These are phyloP conservation scores for Holothuria leucospilota DNA, from an alignment of 53 echinoderm and acorn worm genomes.

Conservation along the genomic window DNA sequence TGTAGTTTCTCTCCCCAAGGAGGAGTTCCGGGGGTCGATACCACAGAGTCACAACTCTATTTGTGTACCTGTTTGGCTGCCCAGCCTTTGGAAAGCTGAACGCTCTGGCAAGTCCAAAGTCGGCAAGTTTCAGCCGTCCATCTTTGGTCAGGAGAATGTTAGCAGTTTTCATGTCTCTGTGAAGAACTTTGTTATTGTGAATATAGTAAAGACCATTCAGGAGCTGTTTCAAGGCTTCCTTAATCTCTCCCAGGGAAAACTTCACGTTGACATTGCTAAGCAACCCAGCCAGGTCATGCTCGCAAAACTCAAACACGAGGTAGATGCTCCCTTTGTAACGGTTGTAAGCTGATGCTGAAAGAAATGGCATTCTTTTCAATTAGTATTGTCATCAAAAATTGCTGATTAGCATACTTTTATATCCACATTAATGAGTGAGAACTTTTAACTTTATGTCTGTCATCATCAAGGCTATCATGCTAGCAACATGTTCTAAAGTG, in stretches of 20 bases:
- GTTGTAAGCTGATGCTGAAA: conserved; percentile 88
- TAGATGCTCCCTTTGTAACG: conserved; percentile 95
- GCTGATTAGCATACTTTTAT: too few relatives aligned
- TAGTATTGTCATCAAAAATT: too few relatives aligned
- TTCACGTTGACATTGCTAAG: conserved; percentile 92
- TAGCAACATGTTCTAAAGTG: too few relatives aligned
- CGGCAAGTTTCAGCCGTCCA: conserved; percentile 84
- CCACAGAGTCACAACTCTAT: conserved; percentile 95
- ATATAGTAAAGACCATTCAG: conserved; percentile 92
- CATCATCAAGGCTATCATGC: too few relatives aligned
- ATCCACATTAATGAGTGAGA: too few relatives aligned
- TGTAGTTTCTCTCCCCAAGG: conserved; percentile 93
- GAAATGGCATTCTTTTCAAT: background rate
- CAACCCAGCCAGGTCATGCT: conserved; percentile 96
- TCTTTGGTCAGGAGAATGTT: conserved; percentile 95
- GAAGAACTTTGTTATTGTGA: conserved; percentile 89
- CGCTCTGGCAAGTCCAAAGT: conserved; percentile 92
- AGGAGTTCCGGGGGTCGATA: conserved; percentile 95
- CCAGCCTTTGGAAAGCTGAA: conserved; percentile 90
- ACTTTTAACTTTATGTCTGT: too few relatives aligned
- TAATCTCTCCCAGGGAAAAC: conserved; percentile 93
- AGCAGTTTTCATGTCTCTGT: conserved; percentile 97
- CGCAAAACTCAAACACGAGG: conserved; percentile 99
- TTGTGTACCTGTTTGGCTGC: conserved; percentile 84
- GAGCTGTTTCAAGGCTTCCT: conserved; percentile 87